Base-by-base conservation (phyloP, 1,140 invertebrate species). In the Scylla paramamosain region DNA sequence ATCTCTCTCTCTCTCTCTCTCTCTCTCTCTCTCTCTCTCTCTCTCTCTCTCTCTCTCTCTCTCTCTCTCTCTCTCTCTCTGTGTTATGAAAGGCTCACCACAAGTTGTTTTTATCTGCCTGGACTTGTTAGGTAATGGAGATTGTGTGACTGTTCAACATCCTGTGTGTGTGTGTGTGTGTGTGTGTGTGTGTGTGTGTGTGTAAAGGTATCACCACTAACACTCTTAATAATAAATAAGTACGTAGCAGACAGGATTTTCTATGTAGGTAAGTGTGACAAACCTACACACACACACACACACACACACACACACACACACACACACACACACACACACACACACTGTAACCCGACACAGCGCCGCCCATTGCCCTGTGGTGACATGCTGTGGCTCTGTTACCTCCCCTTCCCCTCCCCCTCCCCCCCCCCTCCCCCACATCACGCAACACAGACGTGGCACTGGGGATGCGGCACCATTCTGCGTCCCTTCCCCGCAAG, bases 281-380 rank as follows among this genome's bases (percentile, higher is more conserved):
- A 77, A 20, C 67, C 28, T 12, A 39, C 48, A 0, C 28, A 12
- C 45, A 12, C 48, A 59, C 48, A 59, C 46, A 39, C 48, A 12
- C 52, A 12, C 45, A 12, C 48, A 59, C 48, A 59, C 46, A 59
- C 48, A 59, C 48, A 59, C 89, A 59, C 48, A 29, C 48, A 91
- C 89, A 91, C 48, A 91, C 28, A 91, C 89, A 91, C 48, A 91
- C 48, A 91, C 46, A 91, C 48, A 52, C n/a, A 52, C 46, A 91
- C n/a, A 91, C 46, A 52, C 46, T 45, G 32, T 45, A 39, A 88
- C 86, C 14, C 86, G n/a, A 88, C n/a, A 45, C 87, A 45, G 87
- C 87, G 32, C 87, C 46, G 14, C 87, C 87, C 87, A 88, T 88
- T 48, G 39, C 87, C 6, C n/a, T 48, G 31, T 20, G 46, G 87